Base-by-base conservation (phyloP, 2,113 vertebrate genomes). In the Amazona guildingii region DNA sequence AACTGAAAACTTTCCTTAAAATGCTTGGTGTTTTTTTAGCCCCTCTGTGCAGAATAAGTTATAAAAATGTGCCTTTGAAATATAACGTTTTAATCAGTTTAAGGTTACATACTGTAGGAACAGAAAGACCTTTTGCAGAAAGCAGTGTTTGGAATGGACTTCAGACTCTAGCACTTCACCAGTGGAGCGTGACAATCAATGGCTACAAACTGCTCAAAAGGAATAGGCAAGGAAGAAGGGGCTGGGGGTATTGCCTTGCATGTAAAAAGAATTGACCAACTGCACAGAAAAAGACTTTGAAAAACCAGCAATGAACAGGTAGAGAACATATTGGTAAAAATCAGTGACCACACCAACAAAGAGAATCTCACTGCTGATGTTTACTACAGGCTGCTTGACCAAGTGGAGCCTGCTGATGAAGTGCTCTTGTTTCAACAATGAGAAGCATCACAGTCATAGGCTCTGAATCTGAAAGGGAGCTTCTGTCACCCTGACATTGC, bases 181-280 rank as follows among this genome's bases (percentile, higher is more conserved):
- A 21, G 10, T 48, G 14, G 14, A 57, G 14, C 9, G 12, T 14
- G 49, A 5, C 18, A 41, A 33, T 11, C 3, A 2, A 16, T 49
- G 29, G 6, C 10, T 59, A 41, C 10, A 77, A 68, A 51, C 19
- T 49, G 6, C 13, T 57, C 18, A 57, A 29, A n/a, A 66, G 11
- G 4, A 24, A 67, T 10, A 67, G 2, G 9, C 12, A 59, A 51
- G 7, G 29, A 49, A 35, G 8, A 23, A 57, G 12, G 10, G 11
- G 16, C 2, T 2, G 4, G 2, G 4, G 17, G 11, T 39, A 4
- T 48, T 66, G 9, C 15, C 27, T 2, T 48, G 11, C 55, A 17
- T 48, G 21, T 41, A 46, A 55, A 64, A 72, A 61, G 23, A 15
- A 51, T 11, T 44, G 14, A 37, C 37, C 23, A 14, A 16, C 7